Evolutionary conservation across 2,888 invertebrate species (phyloP).

Genomic region (Catocala fraxini): DNA sequence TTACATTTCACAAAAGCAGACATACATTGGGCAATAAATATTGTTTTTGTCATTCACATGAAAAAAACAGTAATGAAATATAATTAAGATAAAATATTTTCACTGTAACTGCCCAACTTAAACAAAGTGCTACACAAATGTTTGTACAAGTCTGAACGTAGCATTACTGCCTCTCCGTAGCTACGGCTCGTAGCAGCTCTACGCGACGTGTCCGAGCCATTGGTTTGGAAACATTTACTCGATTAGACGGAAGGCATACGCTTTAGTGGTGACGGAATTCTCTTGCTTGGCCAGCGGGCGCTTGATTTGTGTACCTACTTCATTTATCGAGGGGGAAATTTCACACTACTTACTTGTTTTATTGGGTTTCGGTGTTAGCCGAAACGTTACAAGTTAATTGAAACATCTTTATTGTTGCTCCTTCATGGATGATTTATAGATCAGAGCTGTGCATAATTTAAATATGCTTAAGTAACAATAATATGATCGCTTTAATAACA

Average conservation of each 20-base stretch:
- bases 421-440: too few relatives aligned
- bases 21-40: too few relatives aligned
- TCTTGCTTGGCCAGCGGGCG: constrained; percentile 62
- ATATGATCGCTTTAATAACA: too few relatives aligned
- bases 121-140: constrained; percentile 66
- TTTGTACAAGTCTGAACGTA: constrained; percentile 67
- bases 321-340: constrained; percentile 44
- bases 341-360: constrained; percentile 42
- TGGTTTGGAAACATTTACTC: constrained; percentile 81
- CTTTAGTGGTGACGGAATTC: constrained; percentile 75
- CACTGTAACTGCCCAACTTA: constrained; percentile 52
- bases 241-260: constrained; percentile 82
- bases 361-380: constrained; percentile 8
- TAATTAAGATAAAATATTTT: constrained; percentile 49
- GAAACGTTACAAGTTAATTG: too few relatives aligned
- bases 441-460: too few relatives aligned
- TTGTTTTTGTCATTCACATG: too few relatives aligned
- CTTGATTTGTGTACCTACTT: constrained; percentile 60
- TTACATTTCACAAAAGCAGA: too few relatives aligned
- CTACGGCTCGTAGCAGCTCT: constrained; percentile 69
- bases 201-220: constrained; percentile 74
- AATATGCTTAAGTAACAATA: too few relatives aligned
- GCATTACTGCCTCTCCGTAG: constrained; percentile 54
- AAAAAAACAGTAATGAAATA: constrained; percentile 20
- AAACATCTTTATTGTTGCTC: too few relatives aligned